These are phyloP conservation scores for Pycnomerus fuliginosus DNA, from an alignment of 2,888 invertebrate genomes.

Conservation along the genomic window DNA sequence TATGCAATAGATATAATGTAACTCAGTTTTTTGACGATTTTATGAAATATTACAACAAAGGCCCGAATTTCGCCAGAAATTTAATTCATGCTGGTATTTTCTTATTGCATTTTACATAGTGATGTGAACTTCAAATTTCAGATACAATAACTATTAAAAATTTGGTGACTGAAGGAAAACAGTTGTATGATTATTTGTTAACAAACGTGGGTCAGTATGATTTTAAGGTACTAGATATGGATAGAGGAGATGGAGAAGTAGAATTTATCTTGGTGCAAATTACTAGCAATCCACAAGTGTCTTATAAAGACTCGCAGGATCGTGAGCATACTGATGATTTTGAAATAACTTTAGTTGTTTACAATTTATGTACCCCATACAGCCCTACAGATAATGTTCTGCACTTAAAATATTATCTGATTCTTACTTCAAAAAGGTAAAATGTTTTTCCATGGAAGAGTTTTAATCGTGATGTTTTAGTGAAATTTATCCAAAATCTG, in stretches of 20 bases:
- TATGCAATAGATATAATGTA: conserved; percentile 65
- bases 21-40: conserved; percentile 75
- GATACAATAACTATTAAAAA: conserved; percentile 60
- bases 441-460: conserved; percentile 9
- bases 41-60: conserved; percentile 72
- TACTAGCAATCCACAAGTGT: conserved; percentile 58
- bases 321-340: conserved; percentile 65
- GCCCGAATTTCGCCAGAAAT: conserved; percentile 75
- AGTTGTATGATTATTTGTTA: conserved; percentile 69
- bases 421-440: conserved; percentile 60
- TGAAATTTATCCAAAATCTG: conserved; percentile 63
- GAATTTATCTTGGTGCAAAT: conserved; percentile 67
- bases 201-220: conserved; percentile 66
- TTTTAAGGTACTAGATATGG: conserved; percentile 68
- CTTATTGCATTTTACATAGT: conserved; percentile 12
- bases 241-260: conserved; percentile 44
- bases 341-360: conserved; percentile 66
- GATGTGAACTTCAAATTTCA: conserved; percentile 39
- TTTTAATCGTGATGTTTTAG: conserved; percentile 39
- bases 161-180: conserved; percentile 62
- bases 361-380: conserved; percentile 55
- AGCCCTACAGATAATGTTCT: conserved; percentile 47
- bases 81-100: conserved; percentile 65
- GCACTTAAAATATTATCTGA: conserved; percentile 61
- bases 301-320: conserved; percentile 61